Conservation (phyloP, 2,888 invertebrate species). For the Drosophila fungiperda region DNA sequence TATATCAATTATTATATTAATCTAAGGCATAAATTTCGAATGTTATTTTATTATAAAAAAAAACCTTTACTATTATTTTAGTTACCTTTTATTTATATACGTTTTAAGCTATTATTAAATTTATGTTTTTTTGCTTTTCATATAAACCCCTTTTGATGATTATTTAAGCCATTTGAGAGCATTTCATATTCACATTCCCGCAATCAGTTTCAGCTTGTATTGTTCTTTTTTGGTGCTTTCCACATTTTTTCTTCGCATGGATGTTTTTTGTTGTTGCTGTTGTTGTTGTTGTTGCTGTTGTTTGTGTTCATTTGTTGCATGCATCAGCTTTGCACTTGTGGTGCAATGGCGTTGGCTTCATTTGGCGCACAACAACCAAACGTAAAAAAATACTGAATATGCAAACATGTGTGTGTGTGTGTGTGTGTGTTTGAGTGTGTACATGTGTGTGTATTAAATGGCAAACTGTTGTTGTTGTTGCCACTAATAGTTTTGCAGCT, state of each 20-base stretch:
- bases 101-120: not conserved
- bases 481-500: conserved; percentile 77
- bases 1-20: not conserved
- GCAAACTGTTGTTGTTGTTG: conserved; percentile 53
- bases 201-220: not conserved
- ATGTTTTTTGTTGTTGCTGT: conserved; percentile 4
- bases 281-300: conserved; percentile 12
- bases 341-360: conserved; percentile 63
- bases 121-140: not conserved
- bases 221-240: conserved; percentile 22
- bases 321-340: conserved; percentile 50
- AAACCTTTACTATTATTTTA: not conserved
- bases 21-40: too few relatives aligned
- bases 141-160: not conserved
- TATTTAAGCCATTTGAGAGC: not conserved
- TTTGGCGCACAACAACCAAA: conserved; percentile 44
- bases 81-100: not conserved
- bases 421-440: conserved; percentile 9
- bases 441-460: conserved; percentile 16
- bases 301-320: conserved; percentile 34
- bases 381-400: conserved; percentile 15
- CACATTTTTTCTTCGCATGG: not conserved
- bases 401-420: conserved; percentile 1
- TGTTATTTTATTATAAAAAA: not conserved
- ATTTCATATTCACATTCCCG: conserved; percentile 11